Evolutionary conservation across 2,888 invertebrate species (phyloP).

Genomic region (Nomada flava): DNA sequence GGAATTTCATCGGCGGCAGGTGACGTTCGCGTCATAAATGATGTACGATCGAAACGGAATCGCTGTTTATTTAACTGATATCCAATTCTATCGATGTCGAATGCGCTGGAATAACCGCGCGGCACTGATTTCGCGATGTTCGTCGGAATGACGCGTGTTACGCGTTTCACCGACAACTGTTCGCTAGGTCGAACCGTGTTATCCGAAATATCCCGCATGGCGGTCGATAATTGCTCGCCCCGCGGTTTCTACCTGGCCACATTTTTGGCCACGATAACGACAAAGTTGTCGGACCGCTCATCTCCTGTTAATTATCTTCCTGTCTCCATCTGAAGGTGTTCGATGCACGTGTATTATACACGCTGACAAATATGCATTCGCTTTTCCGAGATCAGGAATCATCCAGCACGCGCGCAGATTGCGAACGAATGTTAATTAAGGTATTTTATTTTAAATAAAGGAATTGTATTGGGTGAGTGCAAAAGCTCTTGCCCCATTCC

Average conservation of each 20-base stretch:
- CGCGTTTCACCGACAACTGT: slow-evolving; percentile 18
- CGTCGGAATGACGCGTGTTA: neutral
- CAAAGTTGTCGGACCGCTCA: slow-evolving; percentile 7
- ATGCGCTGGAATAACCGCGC: neutral
- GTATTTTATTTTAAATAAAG: no score
- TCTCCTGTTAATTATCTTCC: slow-evolving; percentile 8
- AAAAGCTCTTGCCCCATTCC: no score
- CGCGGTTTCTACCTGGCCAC: slow-evolving; percentile 9
- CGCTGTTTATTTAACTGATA: slow-evolving; percentile 40
- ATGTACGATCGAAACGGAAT: slow-evolving; percentile 30
- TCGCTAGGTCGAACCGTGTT: neutral
- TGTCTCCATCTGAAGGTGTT: neutral
- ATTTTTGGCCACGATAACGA: slow-evolving; percentile 38
- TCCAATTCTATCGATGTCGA: neutral
- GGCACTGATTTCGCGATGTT: slow-evolving; percentile 19
- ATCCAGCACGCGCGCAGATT: no score
- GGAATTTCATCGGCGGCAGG: slow-evolving; percentile 27
- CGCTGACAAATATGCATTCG: no score
- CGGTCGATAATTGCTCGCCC: slow-evolving; percentile 13
- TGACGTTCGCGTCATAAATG: slow-evolving; percentile 34
- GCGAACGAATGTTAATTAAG: no score
- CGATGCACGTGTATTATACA: neutral
- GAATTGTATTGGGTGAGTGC: no score
- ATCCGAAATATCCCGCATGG: slow-evolving; percentile 18
- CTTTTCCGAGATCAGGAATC: no score